Base-by-base conservation (phyloP, 2,888 invertebrate species). In the Rhagium mordax region DNA sequence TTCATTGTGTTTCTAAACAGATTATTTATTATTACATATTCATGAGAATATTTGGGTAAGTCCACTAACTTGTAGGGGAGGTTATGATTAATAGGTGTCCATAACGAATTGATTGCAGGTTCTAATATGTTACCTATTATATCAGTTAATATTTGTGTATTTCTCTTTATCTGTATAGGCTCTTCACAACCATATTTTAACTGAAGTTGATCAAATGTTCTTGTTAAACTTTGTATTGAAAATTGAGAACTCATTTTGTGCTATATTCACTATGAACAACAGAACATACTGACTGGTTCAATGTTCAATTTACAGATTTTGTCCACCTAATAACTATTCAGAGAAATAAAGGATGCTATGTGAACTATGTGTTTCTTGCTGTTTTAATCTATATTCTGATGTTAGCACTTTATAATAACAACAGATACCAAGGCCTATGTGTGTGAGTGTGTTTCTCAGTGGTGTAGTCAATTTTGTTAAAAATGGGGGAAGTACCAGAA, bases 141-240 rank as follows among this genome's bases (percentile, higher is more conserved):
- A n/a, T 65, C 53, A 3, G 15, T n/a, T 7, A 60, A 29, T 21
- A 68, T 47, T 59, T 68, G 15, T 68, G 57, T 29, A 48, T 60
- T 60, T 27, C n/a, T 67, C 13, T 49, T 10, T 15, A 68, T 15
- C 3, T n/a, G 57, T 49, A n/a, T 15, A 15, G 41, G 41, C 13
- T 2, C n/a, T 41, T 2, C 4, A 41, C 4, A n/a, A 3, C n/a
- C 41, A 41, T 41, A 15, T n/a, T 41, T 1, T 41, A 41, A 41
- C 41, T 41, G 41, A 41, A 41, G 41, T 41, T 4, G 2, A 41
- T 1, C n/a, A 41, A 41, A 41, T 1, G 33, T 13, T 3, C 3
- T 13, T 33, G 33, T 13, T 33, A 33, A 33, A 33, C 13, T 13
- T 41, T 41, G 3, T n/a, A 41, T 41, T n/a, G n/a, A n/a, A 41